These are phyloP conservation scores for Amniataba percoides DNA, from an alignment of 2,797 vertebrate genomes.

Conservation along the genomic window DNA sequence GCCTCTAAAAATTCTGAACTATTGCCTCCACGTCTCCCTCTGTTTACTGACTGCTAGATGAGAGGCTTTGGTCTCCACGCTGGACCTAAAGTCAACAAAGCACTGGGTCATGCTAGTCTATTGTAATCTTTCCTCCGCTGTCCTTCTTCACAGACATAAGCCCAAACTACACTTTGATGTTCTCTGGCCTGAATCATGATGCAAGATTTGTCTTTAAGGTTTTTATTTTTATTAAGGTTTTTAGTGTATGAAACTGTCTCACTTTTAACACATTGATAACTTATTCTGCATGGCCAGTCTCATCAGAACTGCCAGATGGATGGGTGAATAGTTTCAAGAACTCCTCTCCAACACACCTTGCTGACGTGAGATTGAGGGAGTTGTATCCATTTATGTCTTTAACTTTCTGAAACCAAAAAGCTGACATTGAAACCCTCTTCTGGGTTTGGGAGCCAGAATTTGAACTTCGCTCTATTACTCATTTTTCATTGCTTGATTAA, in stretches of 20 bases:
- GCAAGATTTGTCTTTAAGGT: not conserved
- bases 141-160: conserved; percentile 3
- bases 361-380: not conserved
- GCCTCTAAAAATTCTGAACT: conserved; percentile 29
- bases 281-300: not conserved
- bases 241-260: not conserved
- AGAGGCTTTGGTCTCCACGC: conserved; percentile 30
- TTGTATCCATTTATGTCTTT: not conserved
- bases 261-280: not conserved
- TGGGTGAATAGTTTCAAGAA: not conserved
- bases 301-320: not conserved
- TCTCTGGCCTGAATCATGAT: not conserved
- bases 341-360: not conserved
- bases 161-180: conserved; percentile 6
- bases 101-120: not conserved
- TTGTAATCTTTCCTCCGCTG: conserved; percentile 14
- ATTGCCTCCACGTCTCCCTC: conserved; percentile 21
- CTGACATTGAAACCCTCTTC: not conserved
- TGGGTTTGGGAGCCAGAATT: not conserved
- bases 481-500: not conserved
- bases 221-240: not conserved
- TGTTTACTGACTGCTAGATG: conserved; percentile 42
- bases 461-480: not conserved
- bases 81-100: conserved; percentile 24
- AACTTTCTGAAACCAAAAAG: not conserved